Conservation (phyloP, 2,888 invertebrate species). For the Tipula vernalis region DNA sequence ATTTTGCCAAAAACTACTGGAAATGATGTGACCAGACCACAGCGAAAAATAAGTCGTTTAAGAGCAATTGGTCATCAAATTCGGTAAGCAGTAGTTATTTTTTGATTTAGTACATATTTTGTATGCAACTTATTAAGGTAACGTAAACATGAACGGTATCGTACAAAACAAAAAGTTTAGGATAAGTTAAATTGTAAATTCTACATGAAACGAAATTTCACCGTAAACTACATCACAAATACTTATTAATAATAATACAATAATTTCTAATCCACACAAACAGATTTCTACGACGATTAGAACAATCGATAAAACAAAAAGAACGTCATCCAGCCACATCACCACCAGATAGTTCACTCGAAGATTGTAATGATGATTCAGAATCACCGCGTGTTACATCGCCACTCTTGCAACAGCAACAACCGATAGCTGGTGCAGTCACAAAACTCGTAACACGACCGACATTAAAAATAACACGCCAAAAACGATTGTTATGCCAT, state of each 20-base stretch:
- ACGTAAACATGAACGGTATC: too few relatives aligned
- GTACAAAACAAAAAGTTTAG: too few relatives aligned
- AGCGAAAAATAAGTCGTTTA: constrained; percentile 51
- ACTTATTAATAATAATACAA: too few relatives aligned
- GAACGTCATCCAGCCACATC: constrained; percentile 38
- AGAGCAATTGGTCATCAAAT: constrained; percentile 66
- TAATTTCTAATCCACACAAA: not conserved
- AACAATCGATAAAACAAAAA: constrained; percentile 55
- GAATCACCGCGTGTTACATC: constrained; percentile 53
- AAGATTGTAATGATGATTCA: constrained; percentile 41
- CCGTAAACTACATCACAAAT: too few relatives aligned
- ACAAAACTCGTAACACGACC: not conserved
- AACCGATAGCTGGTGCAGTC: not conserved
- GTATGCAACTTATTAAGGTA: too few relatives aligned
- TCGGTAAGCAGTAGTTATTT: constrained; percentile 38
- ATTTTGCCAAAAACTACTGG: constrained; percentile 44
- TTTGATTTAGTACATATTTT: constrained; percentile 7
- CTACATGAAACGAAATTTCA: too few relatives aligned
- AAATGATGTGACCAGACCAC: constrained; percentile 42
- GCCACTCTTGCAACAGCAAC: constrained; percentile 34
- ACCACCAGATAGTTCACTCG: constrained; percentile 40
- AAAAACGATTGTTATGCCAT: constrained; percentile 22
- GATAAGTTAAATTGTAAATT: too few relatives aligned
- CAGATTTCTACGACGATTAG: constrained; percentile 58
- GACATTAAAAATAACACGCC: constrained; percentile 17